Evolutionary conservation across 2,888 invertebrate species (phyloP).

Genomic region (Drosophila heteroneura): DNA sequence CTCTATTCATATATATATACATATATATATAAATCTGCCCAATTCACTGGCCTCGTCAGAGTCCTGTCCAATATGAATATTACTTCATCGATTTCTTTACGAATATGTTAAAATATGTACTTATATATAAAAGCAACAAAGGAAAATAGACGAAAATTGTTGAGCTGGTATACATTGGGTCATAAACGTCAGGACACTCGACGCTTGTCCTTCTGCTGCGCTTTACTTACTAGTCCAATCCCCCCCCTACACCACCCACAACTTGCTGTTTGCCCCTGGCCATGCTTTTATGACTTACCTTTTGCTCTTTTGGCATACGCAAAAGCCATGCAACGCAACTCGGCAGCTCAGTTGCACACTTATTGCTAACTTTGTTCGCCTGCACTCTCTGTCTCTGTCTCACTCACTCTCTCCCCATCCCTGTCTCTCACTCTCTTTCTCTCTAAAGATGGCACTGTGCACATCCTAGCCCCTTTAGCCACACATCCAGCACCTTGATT

Average conservation of each 20-base stretch:
- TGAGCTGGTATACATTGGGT: conserved; percentile 26
- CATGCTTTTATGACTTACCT: conserved; percentile 51
- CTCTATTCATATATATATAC: neutral
- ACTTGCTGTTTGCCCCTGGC: conserved; percentile 29
- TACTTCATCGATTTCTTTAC: conserved; percentile 34
- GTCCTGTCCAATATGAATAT: conserved; percentile 9
- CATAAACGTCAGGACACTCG: conserved; percentile 53
- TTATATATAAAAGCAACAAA: neutral
- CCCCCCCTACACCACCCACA: neutral
- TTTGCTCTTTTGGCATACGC: conserved; percentile 58
- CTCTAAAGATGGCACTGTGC: neutral
- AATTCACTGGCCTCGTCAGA: neutral
- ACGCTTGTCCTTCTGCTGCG: conserved; percentile 16
- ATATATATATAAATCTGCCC: neutral
- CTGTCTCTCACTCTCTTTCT: neutral
- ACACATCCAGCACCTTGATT: neutral
- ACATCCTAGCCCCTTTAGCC: neutral
- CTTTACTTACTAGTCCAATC: conserved; percentile 38
- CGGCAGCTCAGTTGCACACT: conserved; percentile 62
- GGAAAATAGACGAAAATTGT: conserved; percentile 10
- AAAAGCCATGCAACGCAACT: conserved; percentile 37
- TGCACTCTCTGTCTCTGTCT: conserved; percentile 17
- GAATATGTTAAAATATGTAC: conserved; percentile 17
- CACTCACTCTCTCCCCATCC: neutral
- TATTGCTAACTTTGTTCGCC: conserved; percentile 69